Conservation (phyloP, 2,888 invertebrate species). For the Charanyca ferruginea region DNA sequence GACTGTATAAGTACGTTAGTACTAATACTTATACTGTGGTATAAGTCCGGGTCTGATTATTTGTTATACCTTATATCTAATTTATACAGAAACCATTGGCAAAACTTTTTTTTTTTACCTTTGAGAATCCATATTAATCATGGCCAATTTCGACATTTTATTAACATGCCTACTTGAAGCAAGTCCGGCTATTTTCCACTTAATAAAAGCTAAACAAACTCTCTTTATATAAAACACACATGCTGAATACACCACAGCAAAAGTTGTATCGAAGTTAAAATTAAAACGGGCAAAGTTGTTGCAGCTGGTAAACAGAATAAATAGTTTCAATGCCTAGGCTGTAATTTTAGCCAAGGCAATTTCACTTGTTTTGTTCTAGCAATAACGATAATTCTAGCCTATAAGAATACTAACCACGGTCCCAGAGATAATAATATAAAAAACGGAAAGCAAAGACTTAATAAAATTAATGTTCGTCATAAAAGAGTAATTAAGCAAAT, state of each 20-base stretch:
- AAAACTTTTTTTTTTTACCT: too few relatives aligned
- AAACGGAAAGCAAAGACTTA: neutral
- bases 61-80: too few relatives aligned
- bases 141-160: neutral
- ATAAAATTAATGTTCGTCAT: slow-evolving; percentile 14
- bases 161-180: neutral
- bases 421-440: neutral
- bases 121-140: too few relatives aligned
- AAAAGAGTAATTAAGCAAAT: slow-evolving; percentile 42
- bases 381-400: slow-evolving; percentile 3
- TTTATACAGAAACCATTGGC: too few relatives aligned
- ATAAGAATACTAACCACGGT: neutral
- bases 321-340: slow-evolving; percentile 32
- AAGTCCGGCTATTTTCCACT: neutral
- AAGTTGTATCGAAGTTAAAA: slow-evolving; percentile 54
- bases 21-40: too few relatives aligned
- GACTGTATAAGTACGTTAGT: too few relatives aligned
- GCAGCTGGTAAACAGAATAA: slow-evolving; percentile 50
- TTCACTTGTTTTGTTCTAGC: slow-evolving; percentile 31
- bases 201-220: slow-evolving; percentile 4
- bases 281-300: slow-evolving; percentile 52
- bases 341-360: slow-evolving; percentile 43
- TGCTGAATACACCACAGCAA: slow-evolving; percentile 28
- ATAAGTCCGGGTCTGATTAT: too few relatives aligned
- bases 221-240: slow-evolving; percentile 35